phyloP scores from a whole-genome alignment of 2,797 vertebrate genomes.

The Ficedula albicollis region DNA sequence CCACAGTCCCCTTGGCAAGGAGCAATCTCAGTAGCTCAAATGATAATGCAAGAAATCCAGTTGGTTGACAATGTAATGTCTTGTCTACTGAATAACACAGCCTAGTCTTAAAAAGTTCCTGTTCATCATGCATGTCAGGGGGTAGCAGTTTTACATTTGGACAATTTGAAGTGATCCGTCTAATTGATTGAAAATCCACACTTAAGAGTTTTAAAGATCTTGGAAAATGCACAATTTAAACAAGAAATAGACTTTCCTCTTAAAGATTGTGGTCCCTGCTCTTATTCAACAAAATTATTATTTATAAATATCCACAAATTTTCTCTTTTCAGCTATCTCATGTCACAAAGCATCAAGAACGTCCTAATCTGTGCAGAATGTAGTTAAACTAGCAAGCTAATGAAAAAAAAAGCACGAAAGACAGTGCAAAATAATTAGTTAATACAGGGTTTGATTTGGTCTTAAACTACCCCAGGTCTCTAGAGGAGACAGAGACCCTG shows the following conservation, averaged over 20 bases:
- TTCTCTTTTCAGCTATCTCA: neutral
- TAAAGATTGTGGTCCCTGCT: neutral
- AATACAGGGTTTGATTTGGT: neutral
- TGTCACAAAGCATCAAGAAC: neutral
- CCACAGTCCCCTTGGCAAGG: neutral
- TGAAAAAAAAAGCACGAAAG: neutral
- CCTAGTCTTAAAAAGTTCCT: neutral
- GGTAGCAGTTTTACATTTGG: neutral
- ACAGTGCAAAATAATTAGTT: neutral
- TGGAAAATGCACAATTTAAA: neutral
- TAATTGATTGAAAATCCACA: neutral
- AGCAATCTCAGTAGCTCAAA: neutral
- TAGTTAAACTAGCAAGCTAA: neutral
- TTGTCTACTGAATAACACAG: neutral
- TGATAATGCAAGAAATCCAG: neutral
- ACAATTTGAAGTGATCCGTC: neutral
- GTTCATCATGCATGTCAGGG: neutral
- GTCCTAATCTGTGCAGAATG: neutral
- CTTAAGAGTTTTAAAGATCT: neutral
- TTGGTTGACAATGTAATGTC: neutral
- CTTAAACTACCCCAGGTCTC: neutral
- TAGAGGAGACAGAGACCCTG: neutral
- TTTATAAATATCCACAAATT: neutral
- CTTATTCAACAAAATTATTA: neutral
- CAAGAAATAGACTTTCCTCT: neutral